These are phyloP conservation scores for Catocala sponsa DNA, from an alignment of 2,888 invertebrate genomes.

Conservation along the genomic window DNA sequence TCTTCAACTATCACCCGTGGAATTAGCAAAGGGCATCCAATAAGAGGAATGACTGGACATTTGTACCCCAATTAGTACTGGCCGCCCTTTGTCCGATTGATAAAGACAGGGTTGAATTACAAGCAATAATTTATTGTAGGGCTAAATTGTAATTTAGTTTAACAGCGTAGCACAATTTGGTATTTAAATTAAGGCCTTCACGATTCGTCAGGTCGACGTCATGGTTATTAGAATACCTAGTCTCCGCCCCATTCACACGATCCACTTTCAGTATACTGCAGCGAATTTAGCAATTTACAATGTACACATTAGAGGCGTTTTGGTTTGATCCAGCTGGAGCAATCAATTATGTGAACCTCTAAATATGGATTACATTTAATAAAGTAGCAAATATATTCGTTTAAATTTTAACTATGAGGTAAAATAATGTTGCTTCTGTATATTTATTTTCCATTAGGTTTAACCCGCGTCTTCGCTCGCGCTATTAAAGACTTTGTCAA, in stretches of 20 bases:
- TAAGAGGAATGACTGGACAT: conserved; percentile 66
- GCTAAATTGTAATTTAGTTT: conserved; percentile 36
- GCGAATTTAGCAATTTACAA: conserved; percentile 20
- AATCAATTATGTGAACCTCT: too few species aligned
- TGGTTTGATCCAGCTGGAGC: conserved; percentile 1
- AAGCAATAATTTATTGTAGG: conserved; percentile 47
- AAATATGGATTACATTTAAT: too few species aligned
- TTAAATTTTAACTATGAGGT: too few species aligned
- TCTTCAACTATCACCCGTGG: conserved; percentile 40
- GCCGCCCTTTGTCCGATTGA: conserved; percentile 46
- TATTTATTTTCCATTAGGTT: too few species aligned
- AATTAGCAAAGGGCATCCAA: conserved; percentile 61
- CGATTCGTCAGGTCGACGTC: conserved; percentile 2
- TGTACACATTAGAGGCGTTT: conserved; percentile 24
- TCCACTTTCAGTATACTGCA: conserved; percentile 19
- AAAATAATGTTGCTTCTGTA: too few species aligned
- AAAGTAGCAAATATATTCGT: too few species aligned
- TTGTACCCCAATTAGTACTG: conserved; percentile 58
- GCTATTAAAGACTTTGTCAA: too few species aligned
- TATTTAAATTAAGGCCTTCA: conserved; percentile 24
- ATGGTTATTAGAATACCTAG: conserved; percentile 5
- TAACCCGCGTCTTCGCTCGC: too few species aligned
- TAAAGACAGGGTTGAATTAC: conserved; percentile 40
- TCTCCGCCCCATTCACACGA: conserved; percentile 3
- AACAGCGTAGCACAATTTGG: conserved; percentile 21